Conservation (phyloP, 1,140 invertebrate genomes). For the Tribolium madens region DNA sequence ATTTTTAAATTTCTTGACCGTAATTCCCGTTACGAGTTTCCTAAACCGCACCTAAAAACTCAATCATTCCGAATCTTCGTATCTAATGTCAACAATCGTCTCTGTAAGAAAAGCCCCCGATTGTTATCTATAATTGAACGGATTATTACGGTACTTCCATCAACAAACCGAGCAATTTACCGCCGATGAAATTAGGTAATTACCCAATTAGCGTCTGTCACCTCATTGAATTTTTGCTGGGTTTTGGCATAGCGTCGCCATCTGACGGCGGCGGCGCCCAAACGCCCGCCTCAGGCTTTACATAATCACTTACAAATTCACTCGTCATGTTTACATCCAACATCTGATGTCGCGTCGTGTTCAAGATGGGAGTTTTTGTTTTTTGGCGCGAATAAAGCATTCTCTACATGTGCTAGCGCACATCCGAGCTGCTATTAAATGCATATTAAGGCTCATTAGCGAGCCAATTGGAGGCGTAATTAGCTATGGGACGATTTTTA, state of each 20-base stretch:
- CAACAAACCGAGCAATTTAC: slow-evolving; percentile 22
- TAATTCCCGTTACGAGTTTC: background rate
- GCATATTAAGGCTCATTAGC: background rate
- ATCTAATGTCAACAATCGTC: slow-evolving; percentile 8
- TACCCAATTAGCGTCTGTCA: slow-evolving; percentile 32
- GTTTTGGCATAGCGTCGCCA: background rate
- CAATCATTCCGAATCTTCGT: slow-evolving; percentile 3
- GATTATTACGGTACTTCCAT: slow-evolving; percentile 34
- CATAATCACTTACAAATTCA: slow-evolving; percentile 49
- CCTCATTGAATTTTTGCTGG: background rate
- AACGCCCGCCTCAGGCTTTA: slow-evolving; percentile 36
- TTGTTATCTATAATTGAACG: slow-evolving; percentile 36
- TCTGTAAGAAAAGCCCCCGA: slow-evolving; percentile 5
- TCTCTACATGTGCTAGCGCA: background rate
- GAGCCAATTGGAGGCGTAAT: background rate
- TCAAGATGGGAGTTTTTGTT: slow-evolving; percentile 18
- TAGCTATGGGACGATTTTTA: background rate
- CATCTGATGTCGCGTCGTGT: slow-evolving; percentile 47
- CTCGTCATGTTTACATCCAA: slow-evolving; percentile 51
- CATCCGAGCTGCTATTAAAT: background rate
- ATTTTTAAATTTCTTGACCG: too few relatives aligned
- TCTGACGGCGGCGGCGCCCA: background rate
- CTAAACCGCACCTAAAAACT: background rate
- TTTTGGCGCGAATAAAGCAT: background rate
- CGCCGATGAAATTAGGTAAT: slow-evolving; percentile 26